Base-by-base conservation (phyloP, 2,113 vertebrate species). In the Aythya baeri region DNA sequence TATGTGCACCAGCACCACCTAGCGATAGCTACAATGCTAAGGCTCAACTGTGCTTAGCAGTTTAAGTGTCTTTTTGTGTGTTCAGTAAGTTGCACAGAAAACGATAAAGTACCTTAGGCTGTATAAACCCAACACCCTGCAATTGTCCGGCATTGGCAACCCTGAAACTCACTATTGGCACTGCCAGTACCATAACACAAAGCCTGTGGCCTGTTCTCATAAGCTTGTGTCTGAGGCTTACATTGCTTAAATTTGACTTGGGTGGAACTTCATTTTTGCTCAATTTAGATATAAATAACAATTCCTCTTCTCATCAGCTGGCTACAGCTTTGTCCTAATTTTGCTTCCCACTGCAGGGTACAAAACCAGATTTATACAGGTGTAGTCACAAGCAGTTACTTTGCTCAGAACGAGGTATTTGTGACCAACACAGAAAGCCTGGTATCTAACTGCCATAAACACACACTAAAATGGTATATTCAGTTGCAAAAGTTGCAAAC, bases 31-130 rank as follows among this genome's bases (percentile, higher is more conserved):
- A 44, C 41, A 3, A 9, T 1, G 8, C 74, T 65, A 54, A 62
- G 26, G 29, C 26, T 71, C 32, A 78, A 4, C 36, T 17, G n/a
- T n/a, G 49, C 32, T 66, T n/a, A 83, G 26, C 34, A 13, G 12
- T 34, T 17, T 15, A 22, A 49, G 26, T 4, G 38, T 52, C 23
- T 5, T 38, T 79, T 66, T 17, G 10, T 8, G 4, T 7, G 6
- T 26, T 2, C 27, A 61, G 44, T 16, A 57, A 25, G 11, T 41
- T 29, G 10, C 16, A 61, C 4, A 81, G n/a, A 85, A 85, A 72
- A 44, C 7, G 0, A 0, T n/a, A 4, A 50, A 62, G 34, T 55
- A 44, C 34, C 72, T 81, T 1, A 55, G 58, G 22, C 31, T 81
- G 11, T 7, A 2, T 61, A 66, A 85, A 6, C 11, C 31, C 59